phyloP scores from a whole-genome alignment of 64 coral and sea anemone species.

The Cladopsammia gracilis region DNA sequence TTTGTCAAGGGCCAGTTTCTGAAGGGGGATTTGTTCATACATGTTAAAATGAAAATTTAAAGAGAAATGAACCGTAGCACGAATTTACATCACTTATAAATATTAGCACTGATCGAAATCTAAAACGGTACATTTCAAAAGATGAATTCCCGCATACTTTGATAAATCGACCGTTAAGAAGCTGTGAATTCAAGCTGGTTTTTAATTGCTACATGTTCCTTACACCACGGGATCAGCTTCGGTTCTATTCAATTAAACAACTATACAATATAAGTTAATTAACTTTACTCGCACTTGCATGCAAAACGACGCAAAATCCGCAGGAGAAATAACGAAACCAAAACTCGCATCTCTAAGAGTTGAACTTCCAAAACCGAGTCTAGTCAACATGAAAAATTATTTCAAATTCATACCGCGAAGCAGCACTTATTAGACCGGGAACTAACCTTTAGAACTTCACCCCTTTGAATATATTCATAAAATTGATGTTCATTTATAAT shows the following conservation, averaged over 20 bases:
- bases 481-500: neutral
- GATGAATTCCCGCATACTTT: neutral
- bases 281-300: neutral
- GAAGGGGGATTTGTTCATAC: neutral
- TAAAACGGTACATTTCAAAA: neutral
- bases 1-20: neutral
- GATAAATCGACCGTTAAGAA: neutral
- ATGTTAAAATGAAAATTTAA: neutral
- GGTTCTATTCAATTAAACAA: slow-evolving; percentile 25
- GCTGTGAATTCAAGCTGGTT: neutral
- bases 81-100: neutral
- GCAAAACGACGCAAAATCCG: neutral
- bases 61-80: neutral
- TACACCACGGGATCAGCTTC: neutral
- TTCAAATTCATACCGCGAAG: neutral
- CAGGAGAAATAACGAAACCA: neutral
- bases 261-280: slow-evolving; percentile 5
- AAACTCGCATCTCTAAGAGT: neutral
- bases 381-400: neutral
- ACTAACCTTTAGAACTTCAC: neutral
- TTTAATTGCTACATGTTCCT: neutral
- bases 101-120: neutral
- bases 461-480: neutral
- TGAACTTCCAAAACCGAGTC: neutral
- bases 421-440: neutral